phyloP scores from a whole-genome alignment of 2,113 vertebrate genomes.

The Xenus cinereus region DNA sequence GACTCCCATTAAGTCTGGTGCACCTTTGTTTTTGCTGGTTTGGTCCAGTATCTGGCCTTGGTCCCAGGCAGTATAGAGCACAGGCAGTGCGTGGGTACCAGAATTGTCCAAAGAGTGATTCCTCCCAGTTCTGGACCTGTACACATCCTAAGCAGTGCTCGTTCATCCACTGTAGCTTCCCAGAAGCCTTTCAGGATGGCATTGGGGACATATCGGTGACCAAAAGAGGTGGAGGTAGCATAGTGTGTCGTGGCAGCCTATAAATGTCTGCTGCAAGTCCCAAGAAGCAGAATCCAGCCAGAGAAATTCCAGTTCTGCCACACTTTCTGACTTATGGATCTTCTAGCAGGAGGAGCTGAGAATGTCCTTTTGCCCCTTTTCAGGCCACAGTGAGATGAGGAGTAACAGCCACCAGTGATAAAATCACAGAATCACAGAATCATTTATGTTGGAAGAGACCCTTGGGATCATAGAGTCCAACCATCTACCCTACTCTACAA shows the following conservation, averaged over 20 bases:
- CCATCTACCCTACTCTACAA: too few relatives aligned
- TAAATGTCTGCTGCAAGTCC: not conserved
- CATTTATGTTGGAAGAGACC: too few relatives aligned
- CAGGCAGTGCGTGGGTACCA: not conserved
- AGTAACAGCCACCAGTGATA: not conserved
- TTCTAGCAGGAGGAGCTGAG: not conserved
- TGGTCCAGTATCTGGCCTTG: not conserved
- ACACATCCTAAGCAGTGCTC: not conserved
- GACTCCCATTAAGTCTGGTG: not conserved
- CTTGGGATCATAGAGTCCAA: too few relatives aligned
- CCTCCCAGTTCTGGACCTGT: not conserved
- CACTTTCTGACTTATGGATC: not conserved
- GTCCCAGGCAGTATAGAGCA: not conserved
- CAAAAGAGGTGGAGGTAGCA: not conserved
- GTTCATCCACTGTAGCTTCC: not conserved
- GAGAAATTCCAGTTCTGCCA: not conserved
- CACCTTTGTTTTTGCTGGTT: not conserved
- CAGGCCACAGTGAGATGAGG: not conserved
- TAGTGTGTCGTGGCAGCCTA: not conserved
- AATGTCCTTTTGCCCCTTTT: not conserved
- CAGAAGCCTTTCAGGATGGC: not conserved
- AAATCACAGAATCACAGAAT: not conserved
- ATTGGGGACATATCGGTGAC: rapidly evolving
- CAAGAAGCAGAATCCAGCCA: not conserved
- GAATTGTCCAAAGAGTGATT: not conserved